Base-by-base conservation (phyloP, 2,888 invertebrate species). In the Agapostemon virescens region DNA sequence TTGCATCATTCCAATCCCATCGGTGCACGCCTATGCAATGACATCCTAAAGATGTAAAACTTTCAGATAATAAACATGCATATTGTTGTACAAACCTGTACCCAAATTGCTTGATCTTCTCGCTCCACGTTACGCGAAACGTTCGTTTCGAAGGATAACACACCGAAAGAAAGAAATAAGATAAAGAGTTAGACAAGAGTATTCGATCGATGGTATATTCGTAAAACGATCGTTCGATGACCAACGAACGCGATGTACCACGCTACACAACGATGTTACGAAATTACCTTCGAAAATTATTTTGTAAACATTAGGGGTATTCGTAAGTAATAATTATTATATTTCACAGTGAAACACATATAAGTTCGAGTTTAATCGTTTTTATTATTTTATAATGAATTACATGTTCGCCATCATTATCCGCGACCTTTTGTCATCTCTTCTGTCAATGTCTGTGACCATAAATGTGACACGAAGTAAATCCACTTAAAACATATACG, bases 21-120 rank as follows among this genome's bases (percentile, higher is more conserved):
- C 75, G 40, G 78, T 77, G 61, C 64, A 72, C 64, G 77, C 77
- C 82, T 45, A 77, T 69, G 68, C 81, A 79, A 86, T 84, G 83
- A 86, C 89, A 88, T 90, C 89, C 86, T 89, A 82, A 88, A 89
- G 89, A 91, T 91, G 89, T 89, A 90, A 88, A 88, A 90, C 90
- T 90, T 90, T 91, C 88, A 89, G 89, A 91, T 91, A 91, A 92
- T 92, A 92, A 92, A 92, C 88, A 90, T 91, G 88, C 90, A 89
- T 91, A 91, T 91, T 91, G 90, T 91, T 91, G 91, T 91, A 91
- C 87, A 89, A 87, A 86, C 61, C 73, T 81, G 83, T 69, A 9
- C 38, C 40, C 9, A 17, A 26, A 61, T 66, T 13, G 52, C 15
- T 68, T 20, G 61, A 71, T 77, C 45, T 45, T 23, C 42, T 71